Base-by-base conservation (phyloP, 2,888 invertebrate species). In the Stenurella melanura region DNA sequence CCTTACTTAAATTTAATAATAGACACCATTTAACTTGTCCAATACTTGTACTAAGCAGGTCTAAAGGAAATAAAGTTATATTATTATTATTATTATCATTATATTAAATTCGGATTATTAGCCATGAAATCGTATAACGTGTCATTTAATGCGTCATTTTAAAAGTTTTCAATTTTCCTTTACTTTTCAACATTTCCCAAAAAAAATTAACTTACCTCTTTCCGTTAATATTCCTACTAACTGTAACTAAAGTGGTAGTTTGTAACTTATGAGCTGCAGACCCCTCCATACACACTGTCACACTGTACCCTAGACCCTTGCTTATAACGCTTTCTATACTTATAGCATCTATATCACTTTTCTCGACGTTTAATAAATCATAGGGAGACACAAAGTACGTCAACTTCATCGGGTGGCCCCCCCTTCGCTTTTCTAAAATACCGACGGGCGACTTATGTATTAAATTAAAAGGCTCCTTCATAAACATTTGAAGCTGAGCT, bases 301-400 rank as follows among this genome's bases (percentile, higher is more conserved):
- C 97, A 78, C 95, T 96, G 84, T 96, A 94, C 0, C 97, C 98
- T 63, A 97, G 91, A 69, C 93, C 93, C 80, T 94, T 93, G 58
- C 91, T 87, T 34, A 92, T 92, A 54, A 96, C 91, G n/a, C 93
- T 90, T 85, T 97, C 97, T 17, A 93, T 91, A 63, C 94, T 95
- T 77, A 97, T 91, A 11, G 95, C 93, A 85, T 95, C 93, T 58
- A 95, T 92, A 7, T 93, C 93, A 84, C 94, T 94, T 74, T 91
- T 92, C 78, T 95, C 95, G 84, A 93, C 92, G 87, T 96, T 96
- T 83, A 98, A 91, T 67, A 98, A 91, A 88, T 98, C 97, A 87
- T 97, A 98, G 0, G 98, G 97, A 0, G 97, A 96, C 5, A 98
- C 95, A 89, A 98, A 98, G 89, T 97, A 98, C 0, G 97, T 97